A percentile compares a stretch with the other conserved stretches of the same genome.
Evolutionary conservation across 2,797 vertebrate genomes (phyloP).

Genomic region (Sebastes hubbsi): DNA sequence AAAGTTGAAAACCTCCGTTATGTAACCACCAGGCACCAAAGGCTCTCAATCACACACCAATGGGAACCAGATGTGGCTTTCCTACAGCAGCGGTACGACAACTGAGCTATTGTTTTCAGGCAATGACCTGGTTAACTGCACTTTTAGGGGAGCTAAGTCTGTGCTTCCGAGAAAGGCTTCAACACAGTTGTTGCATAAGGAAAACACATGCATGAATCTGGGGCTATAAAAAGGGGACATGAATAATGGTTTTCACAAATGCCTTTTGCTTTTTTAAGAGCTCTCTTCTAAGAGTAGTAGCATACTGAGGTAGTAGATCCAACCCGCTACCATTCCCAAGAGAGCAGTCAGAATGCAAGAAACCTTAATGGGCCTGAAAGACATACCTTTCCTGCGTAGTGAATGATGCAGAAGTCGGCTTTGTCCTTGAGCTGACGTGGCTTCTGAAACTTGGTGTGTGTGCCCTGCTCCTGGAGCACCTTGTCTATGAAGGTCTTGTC

Average conservation of each 20-base stretch:
- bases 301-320: not conserved
- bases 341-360: not conserved
- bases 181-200: not conserved
- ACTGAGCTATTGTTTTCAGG: constrained; percentile 69
- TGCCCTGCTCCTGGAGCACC: constrained; percentile 96
- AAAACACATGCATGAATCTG: not conserved
- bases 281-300: not conserved
- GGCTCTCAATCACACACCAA: constrained; percentile 40
- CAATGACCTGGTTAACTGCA: constrained; percentile 55
- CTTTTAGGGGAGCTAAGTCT: constrained; percentile 15
- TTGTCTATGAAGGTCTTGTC: constrained; percentile 99
- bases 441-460: constrained; percentile 97
- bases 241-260: not conserved
- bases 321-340: not conserved
- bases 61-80: constrained; percentile 79
- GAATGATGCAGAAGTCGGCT: constrained; percentile 97
- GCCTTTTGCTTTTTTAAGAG: not conserved
- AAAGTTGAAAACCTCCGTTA: constrained; percentile 63
- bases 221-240: not conserved
- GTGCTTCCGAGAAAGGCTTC: not conserved
- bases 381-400: constrained; percentile 95
- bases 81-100: constrained; percentile 55
- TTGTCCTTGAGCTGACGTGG: constrained; percentile 98
- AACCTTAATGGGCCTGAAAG: not conserved
- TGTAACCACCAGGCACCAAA: constrained; percentile 60